Evolutionary conservation across 2,888 invertebrate species (phyloP), one percentile per base, ranked within the genome.

Genomic region (Encarsia formosa): DNA sequence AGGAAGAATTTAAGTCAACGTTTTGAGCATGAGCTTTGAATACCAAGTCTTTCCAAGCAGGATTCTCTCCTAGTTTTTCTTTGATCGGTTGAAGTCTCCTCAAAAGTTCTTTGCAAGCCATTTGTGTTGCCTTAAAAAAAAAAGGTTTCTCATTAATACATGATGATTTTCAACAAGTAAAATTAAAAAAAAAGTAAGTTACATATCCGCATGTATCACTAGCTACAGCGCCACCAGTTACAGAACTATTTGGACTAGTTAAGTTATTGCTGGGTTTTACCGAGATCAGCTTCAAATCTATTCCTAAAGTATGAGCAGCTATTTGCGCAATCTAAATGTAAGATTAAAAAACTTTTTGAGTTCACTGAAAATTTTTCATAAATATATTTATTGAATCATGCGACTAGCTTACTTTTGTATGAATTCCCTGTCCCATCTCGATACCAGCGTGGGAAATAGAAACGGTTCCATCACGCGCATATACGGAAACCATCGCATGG

Each of bases 151-250:
- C 9, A 13, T 18, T 15, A 6, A 37, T 19, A 20, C 26, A 22
- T 26, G 11, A 23, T 15, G 13, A 23, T 32, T 29, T 29, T 23
- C n/a, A 32, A 35, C 16, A n/a, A 37, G 13, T 39, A 11, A 9
- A 23, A 8, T 23, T 45, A 16, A 23, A 32, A n/a, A n/a, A 23
- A 23, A 15, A 29, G 13, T 16, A 20, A 44, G 64, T 65, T 63
- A 74, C 75, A 15, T 65, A 65, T 37, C 50, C 81, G 3, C 83
- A 76, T 13, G 79, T 75, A 68, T 91, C 91, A 61, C 87, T 86
- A 1, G 85, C 82, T 1, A 85, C 67, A 63, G 87, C 85, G 0
- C 85, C 88, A n/a, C 86, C 88, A 4, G 86, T 85, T 0, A 79
- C 78, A 59, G 77, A 74, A 8, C 81, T 72, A 67, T 91, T 91